Conservation (phyloP, 2,797 vertebrate species). For the Semotilus atromaculatus region DNA sequence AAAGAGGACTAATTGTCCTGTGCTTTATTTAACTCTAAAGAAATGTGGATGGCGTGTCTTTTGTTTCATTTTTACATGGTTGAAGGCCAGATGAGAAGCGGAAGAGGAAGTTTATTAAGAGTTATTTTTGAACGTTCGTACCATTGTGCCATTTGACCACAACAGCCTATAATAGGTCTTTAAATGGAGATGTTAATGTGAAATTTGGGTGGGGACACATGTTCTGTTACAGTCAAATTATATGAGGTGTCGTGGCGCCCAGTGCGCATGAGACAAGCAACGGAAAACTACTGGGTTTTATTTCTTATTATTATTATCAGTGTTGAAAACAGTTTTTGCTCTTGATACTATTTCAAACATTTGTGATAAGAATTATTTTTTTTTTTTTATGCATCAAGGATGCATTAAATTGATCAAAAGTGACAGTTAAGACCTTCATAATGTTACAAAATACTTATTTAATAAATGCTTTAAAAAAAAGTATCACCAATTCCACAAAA, state of each 20-base stretch:
- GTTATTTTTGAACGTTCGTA: background rate
- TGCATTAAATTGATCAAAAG: background rate
- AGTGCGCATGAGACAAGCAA: background rate
- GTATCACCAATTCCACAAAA: too few species aligned
- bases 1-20: slow-evolving; percentile 10
- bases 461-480: too few species aligned
- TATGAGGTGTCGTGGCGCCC: background rate
- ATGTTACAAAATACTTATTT: background rate
- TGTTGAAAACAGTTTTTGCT: background rate
- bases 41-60: background rate
- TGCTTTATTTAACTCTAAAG: slow-evolving; percentile 19
- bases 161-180: slow-evolving; percentile 12
- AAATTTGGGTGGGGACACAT: slow-evolving; percentile 32
- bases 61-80: slow-evolving; percentile 2
- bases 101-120: background rate
- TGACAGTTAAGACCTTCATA: background rate
- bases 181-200: slow-evolving; percentile 29
- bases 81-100: slow-evolving; percentile 6
- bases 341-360: too few species aligned
- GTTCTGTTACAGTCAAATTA: background rate
- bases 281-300: background rate
- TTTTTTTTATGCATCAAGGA: background rate
- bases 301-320: background rate
- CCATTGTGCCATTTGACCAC: slow-evolving; percentile 21
- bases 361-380: too few species aligned